Base-by-base conservation (phyloP, 2,113 vertebrate genomes). In the Ailurus styani region DNA sequence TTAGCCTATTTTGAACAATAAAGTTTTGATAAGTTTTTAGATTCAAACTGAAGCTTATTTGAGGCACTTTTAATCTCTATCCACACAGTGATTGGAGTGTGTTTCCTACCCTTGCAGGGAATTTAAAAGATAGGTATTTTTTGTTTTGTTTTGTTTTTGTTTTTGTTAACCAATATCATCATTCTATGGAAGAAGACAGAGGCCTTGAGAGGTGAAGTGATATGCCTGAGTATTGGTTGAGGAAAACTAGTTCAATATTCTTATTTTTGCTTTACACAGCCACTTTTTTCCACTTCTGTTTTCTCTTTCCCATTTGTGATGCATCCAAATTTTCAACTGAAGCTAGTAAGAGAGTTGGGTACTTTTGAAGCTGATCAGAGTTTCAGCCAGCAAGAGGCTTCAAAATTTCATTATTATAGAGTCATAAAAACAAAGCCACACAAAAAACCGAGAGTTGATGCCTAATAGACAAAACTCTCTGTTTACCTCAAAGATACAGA, bases 1-100 rank as follows among this genome's bases (percentile, higher is more conserved):
- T 87, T 70, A 70, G 8, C 31, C 23, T 78, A 66, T 45, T 87
- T 93, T 42, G 75, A 85, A 89, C 88, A 93, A 78, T 37, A 75
- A 90, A 91, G 45, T 83, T 79, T 83, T 75, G n/a, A 68, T 92
- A 96, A 92, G 40, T 57, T 94, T 95, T 94, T n/a, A 40, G 45
- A 7, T 93, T 95, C 64, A 45, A 89, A 50, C 9, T 62, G 29
- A 96, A 83, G 45, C 40, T 87, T 93, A 64, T 84, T 70, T 50
- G 62, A 95, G n/a, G 42, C 14, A 70, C 9, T 91, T 97, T 85
- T 47, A 77, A 34, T 88, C 78, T 95, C 37, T 83, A 3, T 70
- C 37, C 42, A 47, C n/a, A 31, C 8, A 70, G 87, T 45, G 21
- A 42, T 55, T 25, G 14, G 17, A 85, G 21, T 83, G 0, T 37